Evolutionary conservation across 1,140 invertebrate species (phyloP), one percentile per base, ranked within the genome.

Genomic region (Hirudo medicinalis): DNA sequence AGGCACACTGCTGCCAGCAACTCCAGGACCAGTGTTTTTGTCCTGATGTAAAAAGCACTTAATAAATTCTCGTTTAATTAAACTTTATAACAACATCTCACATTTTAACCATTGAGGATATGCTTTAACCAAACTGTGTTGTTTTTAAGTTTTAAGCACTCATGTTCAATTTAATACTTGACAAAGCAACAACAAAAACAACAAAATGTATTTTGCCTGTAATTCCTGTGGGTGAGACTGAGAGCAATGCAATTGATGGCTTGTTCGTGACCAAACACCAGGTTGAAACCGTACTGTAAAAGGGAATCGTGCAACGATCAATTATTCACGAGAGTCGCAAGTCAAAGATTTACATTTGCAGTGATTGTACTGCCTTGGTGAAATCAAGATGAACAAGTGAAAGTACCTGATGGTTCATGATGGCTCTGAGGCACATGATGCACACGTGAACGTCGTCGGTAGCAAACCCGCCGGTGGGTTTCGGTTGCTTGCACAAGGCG

Each of bases 361-460:
- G 32, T n/a, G 40, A 40, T 40, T 11, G 11, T 17, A 9, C n/a
- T n/a, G 36, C 3, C 20, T 15, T 9, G 2, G 6, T 11, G 8
- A 32, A n/a, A 68, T 36, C 22, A 22, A 67, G 20, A n/a, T 19
- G 29, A 20, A 22, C 22, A 32, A 22, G n/a, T 54, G 11, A 22
- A 53, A 71, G 79, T 83, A 91, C 91, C 87, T 97, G 98, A 81
- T 99, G 98, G 83, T 99, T 99, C 95, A 99, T 98, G 77, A 99
- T 98, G 69, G 96, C 95, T 43, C 96, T 86, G 84, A 99, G 88
- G 83, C 95, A 99, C 88, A 97, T 91, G 76, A 99, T 97, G 85
- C 94, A 97, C 70, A 99, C 92, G 83, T 99, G 96, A 76, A 99
- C 95, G 80, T 99, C 96, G 82, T 99, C 95, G 75, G 94, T 92